Evolutionary conservation across 2,797 vertebrate species (phyloP).

Genomic region (Chromis chromis): DNA sequence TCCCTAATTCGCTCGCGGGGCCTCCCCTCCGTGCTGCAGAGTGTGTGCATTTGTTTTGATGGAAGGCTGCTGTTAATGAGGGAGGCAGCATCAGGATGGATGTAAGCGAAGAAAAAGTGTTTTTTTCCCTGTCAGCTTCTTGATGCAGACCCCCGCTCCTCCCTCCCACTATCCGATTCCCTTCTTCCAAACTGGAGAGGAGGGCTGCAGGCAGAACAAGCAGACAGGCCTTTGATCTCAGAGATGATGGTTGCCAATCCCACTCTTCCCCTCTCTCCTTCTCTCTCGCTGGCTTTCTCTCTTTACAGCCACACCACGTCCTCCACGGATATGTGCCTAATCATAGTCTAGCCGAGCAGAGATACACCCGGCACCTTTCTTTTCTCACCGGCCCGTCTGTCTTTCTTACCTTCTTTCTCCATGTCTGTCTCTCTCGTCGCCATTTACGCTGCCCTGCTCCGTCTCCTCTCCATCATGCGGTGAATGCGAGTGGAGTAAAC

Average conservation of each 20-base stretch:
- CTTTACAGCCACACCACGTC: slow-evolving; percentile 50
- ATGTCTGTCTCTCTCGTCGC: slow-evolving; percentile 3
- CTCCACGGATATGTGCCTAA: slow-evolving; percentile 46
- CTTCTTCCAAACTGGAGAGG: slow-evolving; percentile 58
- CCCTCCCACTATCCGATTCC: slow-evolving; percentile 43
- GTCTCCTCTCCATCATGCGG: slow-evolving; percentile 35
- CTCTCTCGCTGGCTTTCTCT: neutral
- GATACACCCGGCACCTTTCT: slow-evolving; percentile 31
- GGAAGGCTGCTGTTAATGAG: slow-evolving; percentile 53
- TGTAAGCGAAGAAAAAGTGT: slow-evolving; percentile 48
- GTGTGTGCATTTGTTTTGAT: slow-evolving; percentile 35
- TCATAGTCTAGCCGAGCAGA: slow-evolving; percentile 51
- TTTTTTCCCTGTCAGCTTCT: slow-evolving; percentile 50
- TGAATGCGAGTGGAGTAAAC: slow-evolving; percentile 57
- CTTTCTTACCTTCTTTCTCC: neutral
- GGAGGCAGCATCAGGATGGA: slow-evolving; percentile 31
- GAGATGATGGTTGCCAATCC: slow-evolving; percentile 70
- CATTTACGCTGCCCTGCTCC: slow-evolving; percentile 4
- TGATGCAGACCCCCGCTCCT: slow-evolving; percentile 40
- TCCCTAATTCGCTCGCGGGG: slow-evolving; percentile 28
- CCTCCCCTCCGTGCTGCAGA: slow-evolving; percentile 21
- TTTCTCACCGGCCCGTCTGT: slow-evolving; percentile 8
- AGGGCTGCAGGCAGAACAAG: slow-evolving; percentile 72
- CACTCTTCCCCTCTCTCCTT: slow-evolving; percentile 24
- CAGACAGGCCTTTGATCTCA: slow-evolving; percentile 78